A percentile compares a stretch with the other conserved stretches of the same genome.
Evolutionary conservation across 2,888 invertebrate species (phyloP).

Genomic region (Beris morrisii): DNA sequence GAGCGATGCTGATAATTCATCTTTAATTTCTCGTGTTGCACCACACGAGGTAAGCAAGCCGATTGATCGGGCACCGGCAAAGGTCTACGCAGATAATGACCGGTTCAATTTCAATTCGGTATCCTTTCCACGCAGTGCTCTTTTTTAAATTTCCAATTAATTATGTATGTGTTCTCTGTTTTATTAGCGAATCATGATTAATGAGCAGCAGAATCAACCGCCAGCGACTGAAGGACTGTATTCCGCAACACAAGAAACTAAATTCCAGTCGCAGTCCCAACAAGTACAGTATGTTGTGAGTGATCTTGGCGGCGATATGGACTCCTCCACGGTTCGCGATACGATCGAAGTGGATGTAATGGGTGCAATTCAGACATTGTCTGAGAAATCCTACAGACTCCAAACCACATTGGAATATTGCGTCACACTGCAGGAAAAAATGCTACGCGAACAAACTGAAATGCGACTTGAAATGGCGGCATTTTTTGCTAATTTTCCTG

Average conservation of each 20-base stretch:
- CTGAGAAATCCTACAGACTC: not conserved
- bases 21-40: too few relatives aligned
- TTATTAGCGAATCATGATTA: not conserved
- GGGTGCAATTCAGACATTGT: not conserved
- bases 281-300: not conserved
- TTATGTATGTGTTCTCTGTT: too few relatives aligned
- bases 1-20: too few relatives aligned
- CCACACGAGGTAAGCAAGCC: too few relatives aligned
- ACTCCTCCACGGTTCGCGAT: not conserved
- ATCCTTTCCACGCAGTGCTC: too few relatives aligned
- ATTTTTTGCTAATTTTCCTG: too few relatives aligned
- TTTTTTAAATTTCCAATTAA: too few relatives aligned
- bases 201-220: not conserved
- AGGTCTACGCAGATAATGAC: too few relatives aligned
- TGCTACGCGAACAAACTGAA: not conserved
- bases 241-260: not conserved
- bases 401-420: conserved; percentile 1
- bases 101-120: too few relatives aligned
- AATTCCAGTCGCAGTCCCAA: not conserved
- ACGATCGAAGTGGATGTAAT: not conserved
- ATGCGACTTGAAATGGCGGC: not conserved
- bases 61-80: too few relatives aligned
- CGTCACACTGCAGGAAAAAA: not conserved
- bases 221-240: not conserved
- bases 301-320: not conserved